Base-by-base conservation (phyloP, 2,797 vertebrate species). In the Sebastes elongatus region DNA sequence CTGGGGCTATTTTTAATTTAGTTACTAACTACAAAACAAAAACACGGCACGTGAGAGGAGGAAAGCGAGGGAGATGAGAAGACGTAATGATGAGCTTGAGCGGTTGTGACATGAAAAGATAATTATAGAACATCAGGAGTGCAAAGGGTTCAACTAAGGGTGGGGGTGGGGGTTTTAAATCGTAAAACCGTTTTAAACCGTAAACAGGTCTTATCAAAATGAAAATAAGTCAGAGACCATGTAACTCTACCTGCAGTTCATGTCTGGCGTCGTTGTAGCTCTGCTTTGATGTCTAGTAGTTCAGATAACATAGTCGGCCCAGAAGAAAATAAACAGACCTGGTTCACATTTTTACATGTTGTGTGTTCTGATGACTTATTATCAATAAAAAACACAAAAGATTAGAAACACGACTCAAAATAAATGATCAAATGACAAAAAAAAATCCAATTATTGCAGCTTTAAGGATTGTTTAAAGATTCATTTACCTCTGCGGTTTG, bases 1-100 rank as follows among this genome's bases (percentile, higher is more conserved):
- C 28, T 7, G 9, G 52, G 76, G 72, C 72, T 88, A 92, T 93
- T 92, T 93, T 91, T 92, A 88, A 91, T 89, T 78, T 71, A 66
- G 73, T 65, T 55, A 64, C 67, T 16, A 22, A 83, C 49, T 80
- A 65, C 77, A 72, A 81, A 87, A 80, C 77, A 78, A 62, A 80
- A 80, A 71, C 42, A 33, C 7, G 2, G 80, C 71, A 81, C 27
- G 23, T 75, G 74, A 77, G 62, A 68, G 10, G 66, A 66, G 68
- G 30, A 78, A 66, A 55, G 38, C 57, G 72, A 82, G 64, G 63
- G 38, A 87, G 69, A 76, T 71, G 46, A 78, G 67, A 83, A 64
- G 35, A 84, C 74, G 56, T 49, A 49, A 80, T 52, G 71, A 83
- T 73, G 65, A 87, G 74, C 78, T 4, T 30, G 75, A 90, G 85